Evolutionary conservation across 2,797 vertebrate genomes (phyloP).

Genomic region (Sebastes nivosus): DNA sequence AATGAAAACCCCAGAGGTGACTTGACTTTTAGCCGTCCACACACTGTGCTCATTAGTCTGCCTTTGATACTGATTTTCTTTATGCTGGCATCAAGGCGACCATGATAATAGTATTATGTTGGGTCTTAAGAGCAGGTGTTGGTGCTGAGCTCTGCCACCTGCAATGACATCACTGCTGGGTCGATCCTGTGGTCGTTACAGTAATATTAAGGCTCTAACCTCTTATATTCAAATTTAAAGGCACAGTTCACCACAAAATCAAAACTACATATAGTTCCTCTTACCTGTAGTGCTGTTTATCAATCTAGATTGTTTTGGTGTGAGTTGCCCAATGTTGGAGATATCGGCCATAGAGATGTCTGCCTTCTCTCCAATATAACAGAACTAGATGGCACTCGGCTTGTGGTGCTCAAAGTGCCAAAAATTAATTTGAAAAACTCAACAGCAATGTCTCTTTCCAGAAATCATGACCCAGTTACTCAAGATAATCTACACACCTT

Average conservation of each 20-base stretch:
- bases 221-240: constrained; percentile 15
- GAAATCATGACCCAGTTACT: not conserved
- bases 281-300: not conserved
- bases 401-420: not conserved
- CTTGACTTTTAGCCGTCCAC: constrained; percentile 32
- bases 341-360: not conserved
- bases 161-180: constrained; percentile 45
- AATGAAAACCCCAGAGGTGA: constrained; percentile 26
- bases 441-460: not conserved
- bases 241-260: too few species aligned
- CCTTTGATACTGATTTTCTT: constrained; percentile 46
- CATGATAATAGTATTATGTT: constrained; percentile 39
- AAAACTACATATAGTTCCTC: not conserved
- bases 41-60: constrained; percentile 49
- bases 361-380: not conserved
- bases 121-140: constrained; percentile 26
- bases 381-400: not conserved
- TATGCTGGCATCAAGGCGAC: constrained; percentile 35
- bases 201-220: constrained; percentile 31
- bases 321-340: not conserved
- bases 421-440: not conserved
- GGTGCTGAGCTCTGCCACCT: constrained; percentile 30
- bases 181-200: not conserved
- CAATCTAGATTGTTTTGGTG: not conserved
- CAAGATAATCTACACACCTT: not conserved